Evolutionary conservation across 2,888 invertebrate species (phyloP), one percentile per base, ranked within the genome.

Genomic region (Dorcus hopei): DNA sequence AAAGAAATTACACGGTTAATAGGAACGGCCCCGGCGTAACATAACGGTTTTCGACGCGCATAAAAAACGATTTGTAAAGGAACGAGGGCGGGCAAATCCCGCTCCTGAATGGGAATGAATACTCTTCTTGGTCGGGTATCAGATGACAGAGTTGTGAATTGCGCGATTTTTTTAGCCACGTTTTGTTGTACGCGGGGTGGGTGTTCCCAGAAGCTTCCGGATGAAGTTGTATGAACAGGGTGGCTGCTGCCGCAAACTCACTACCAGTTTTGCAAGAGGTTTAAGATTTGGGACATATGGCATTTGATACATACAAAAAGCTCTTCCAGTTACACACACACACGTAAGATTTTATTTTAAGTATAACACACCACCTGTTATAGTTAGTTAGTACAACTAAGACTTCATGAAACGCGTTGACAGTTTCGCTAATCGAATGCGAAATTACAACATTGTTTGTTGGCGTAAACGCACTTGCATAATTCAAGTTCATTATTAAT

Each of bases 201-300:
- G 77, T 72, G 76, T 75, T 70, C 68, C 75, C 67, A 61, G 66
- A 67, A 71, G 69, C 75, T 77, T 77, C 77, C 77, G 77, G 76
- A 76, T 74, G 71, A 70, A 70, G 72, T 73, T 70, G 63, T 58
- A 59, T 59, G 47, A 39, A 59, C 54, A 52, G 57, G 58, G 59
- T 57, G 51, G 51, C 52, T 51, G 56, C 39, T 56, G 51, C 52
- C 48, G 16, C 48, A 42, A 14, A 54, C 45, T 61, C 49, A 33
- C 9, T 33, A 45, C 16, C 11, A 45, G 45, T 45, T 45, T 11
- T 19, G 45, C 45, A 45, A 9, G 14, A 45, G 45, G 45, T 45
- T 41, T 45, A 8, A 19, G 45, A 45, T 45, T 23, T 45, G 6
- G 45, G 45, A 19, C 45, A 45, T 23, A 19, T 45, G 45, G 26